A percentile compares a stretch with the other conserved stretches of the same genome.
These are phyloP conservation scores for Gopherus evgoodei DNA, from an alignment of 2,113 vertebrate species.

Conservation along the genomic window DNA sequence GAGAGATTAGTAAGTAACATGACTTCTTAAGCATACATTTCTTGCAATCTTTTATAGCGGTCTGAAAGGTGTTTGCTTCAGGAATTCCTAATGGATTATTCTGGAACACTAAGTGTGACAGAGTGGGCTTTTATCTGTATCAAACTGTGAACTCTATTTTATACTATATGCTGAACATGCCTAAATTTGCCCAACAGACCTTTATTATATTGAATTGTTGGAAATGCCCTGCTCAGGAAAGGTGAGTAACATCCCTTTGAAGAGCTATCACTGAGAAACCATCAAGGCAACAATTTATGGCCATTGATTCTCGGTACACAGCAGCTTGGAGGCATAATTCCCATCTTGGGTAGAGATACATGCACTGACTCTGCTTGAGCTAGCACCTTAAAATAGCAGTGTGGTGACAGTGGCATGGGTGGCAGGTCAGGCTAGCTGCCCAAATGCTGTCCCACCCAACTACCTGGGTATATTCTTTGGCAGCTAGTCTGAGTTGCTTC, in stretches of 20 bases:
- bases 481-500: no score
- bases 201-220: neutral
- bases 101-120: neutral
- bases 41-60: neutral
- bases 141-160: neutral
- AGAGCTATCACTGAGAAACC: neutral
- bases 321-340: neutral
- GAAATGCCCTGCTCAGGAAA: fast-evolving
- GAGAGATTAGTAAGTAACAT: neutral
- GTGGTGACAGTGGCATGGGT: neutral
- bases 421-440: no score
- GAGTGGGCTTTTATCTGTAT: neutral
- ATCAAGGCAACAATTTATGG: neutral
- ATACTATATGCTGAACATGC: neutral
- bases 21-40: neutral
- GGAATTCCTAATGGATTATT: neutral
- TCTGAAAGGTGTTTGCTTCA: neutral
- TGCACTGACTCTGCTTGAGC: neutral
- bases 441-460: no score
- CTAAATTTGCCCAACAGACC: neutral
- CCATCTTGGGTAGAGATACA: neutral
- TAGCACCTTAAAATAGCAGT: neutral
- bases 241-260: neutral
- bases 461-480: no score
- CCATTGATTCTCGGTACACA: neutral